phyloP scores from a whole-genome alignment of 1,140 invertebrate genomes.

The Drosophila sproati region DNA sequence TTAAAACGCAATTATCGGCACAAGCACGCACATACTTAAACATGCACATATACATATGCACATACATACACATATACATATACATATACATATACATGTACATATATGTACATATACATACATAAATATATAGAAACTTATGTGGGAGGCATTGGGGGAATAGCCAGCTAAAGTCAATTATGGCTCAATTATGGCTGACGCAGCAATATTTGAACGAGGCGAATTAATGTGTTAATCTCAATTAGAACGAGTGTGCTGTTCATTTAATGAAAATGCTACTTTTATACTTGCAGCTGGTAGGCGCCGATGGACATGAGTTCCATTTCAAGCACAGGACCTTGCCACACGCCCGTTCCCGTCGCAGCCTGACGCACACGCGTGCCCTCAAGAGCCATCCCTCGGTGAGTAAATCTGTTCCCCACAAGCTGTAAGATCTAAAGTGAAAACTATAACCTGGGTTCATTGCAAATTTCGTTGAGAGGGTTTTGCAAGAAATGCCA shows the following conservation, averaged over 20 bases:
- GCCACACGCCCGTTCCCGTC: conserved; percentile 92
- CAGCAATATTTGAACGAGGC: conserved; percentile 34
- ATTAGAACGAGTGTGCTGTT: conserved; percentile 57
- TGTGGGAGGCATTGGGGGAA: neutral
- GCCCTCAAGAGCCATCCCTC: conserved; percentile 94
- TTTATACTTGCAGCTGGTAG: conserved; percentile 86
- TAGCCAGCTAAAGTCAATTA: conserved; percentile 65
- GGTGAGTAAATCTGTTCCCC: conserved; percentile 88
- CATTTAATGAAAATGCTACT: conserved; percentile 56
- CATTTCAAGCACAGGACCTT: conserved; percentile 96
- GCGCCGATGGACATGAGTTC: conserved; percentile 94
- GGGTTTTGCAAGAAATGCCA: conserved; percentile 26
- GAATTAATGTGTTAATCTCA: conserved; percentile 71
- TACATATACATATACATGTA: neutral
- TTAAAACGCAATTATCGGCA: conserved; percentile 68
- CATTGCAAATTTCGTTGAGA: neutral
- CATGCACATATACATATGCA: neutral
- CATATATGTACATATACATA: neutral
- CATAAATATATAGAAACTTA: conserved; percentile 9
- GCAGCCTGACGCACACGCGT: conserved; percentile 94
- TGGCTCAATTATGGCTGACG: conserved; percentile 66
- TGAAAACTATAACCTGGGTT: neutral
- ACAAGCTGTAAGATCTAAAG: neutral
- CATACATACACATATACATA: neutral
- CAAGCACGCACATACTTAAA: conserved; percentile 10